Evolutionary conservation across 2,797 vertebrate species (phyloP), one percentile per base, ranked within the genome.

Genomic region (Sandelia bainsii): DNA sequence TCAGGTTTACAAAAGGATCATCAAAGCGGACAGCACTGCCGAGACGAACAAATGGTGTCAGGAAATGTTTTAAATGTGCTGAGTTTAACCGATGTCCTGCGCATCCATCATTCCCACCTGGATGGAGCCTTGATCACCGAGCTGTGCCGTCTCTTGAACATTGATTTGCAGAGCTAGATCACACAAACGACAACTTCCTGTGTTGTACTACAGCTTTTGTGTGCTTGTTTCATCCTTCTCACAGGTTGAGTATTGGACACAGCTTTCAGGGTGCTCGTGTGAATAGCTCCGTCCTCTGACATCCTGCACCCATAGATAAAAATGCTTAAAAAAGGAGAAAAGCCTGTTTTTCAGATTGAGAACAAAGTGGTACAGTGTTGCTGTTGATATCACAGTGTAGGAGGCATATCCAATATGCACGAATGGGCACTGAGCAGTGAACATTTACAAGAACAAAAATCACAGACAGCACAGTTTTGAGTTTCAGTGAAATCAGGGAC

Each of bases 31-130:
- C 79, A 62, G 74, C 8, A 5, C 19, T 12, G 37, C 42, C 14
- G 2, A 49, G 60, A 75, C 5, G 23, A 73, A 64, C 50, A 51
- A 22, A 81, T 58, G 62, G 54, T 69, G 67, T 75, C 60, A 59
- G 76, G 71, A 76, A 80, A 82, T 68, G 58, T 68, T 84, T 77
- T 62, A 78, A 87, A 81, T 86, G 81, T 85, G 82, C 85, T 49
- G 79, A 78, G 82, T 87, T 89, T 73, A 86, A 87, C 72, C 57
- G n/a, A 61, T 71, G 68, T 75, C 69, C 58, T 12, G 75, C 46
- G 23, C 85, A 88, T 90, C 84, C 87, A 89, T 90, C 87, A 83
- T 87, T 74, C 87, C 89, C 86, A 87, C 82, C 78, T 87, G 86
- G 72, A 63, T 58, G 32, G 49, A 74, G 79, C 85, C 77, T 83